Conservation (phyloP, 1,140 invertebrate species). For the Drosophila varians region DNA sequence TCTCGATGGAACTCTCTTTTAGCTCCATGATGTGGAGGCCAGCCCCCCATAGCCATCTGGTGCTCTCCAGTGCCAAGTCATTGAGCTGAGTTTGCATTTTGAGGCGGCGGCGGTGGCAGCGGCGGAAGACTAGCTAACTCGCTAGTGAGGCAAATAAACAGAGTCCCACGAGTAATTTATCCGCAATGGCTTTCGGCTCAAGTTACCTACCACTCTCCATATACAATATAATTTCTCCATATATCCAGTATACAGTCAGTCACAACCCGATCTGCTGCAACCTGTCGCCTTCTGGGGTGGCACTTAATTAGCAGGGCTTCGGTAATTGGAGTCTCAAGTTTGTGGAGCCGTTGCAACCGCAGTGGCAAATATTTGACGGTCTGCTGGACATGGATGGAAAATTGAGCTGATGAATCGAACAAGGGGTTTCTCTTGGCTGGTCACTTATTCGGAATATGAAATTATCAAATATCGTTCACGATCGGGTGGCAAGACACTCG, state of each 20-base stretch:
- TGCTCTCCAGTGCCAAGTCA: slow-evolving; percentile 45
- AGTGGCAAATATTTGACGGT: slow-evolving; percentile 41
- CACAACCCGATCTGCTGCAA: slow-evolving; percentile 28
- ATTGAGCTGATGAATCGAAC: slow-evolving; percentile 10
- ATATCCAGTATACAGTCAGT: background rate
- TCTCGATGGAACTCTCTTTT: slow-evolving; percentile 1
- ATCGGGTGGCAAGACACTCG: slow-evolving; percentile 17
- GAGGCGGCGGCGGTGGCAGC: slow-evolving; percentile 26
- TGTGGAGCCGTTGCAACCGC: slow-evolving; percentile 8
- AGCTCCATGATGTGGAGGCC: slow-evolving; percentile 1
- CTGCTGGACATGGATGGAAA: slow-evolving; percentile 35
- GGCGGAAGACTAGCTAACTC: background rate
- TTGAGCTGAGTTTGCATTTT: slow-evolving; percentile 72
- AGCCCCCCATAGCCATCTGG: background rate
- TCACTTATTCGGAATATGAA: background rate
- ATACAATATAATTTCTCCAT: slow-evolving; percentile 37
- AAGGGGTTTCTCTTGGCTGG: slow-evolving; percentile 14
- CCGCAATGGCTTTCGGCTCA: slow-evolving; percentile 55
- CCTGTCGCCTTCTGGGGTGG: slow-evolving; percentile 45
- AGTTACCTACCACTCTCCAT: slow-evolving; percentile 61
- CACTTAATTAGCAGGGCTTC: slow-evolving; percentile 43
- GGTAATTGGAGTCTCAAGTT: slow-evolving; percentile 49
- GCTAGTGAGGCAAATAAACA: slow-evolving; percentile 31
- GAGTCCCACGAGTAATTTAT: slow-evolving; percentile 75
- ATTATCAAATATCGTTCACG: background rate